These are phyloP conservation scores for Patella caerulea DNA, from an alignment of 2,888 invertebrate genomes.

Conservation along the genomic window DNA sequence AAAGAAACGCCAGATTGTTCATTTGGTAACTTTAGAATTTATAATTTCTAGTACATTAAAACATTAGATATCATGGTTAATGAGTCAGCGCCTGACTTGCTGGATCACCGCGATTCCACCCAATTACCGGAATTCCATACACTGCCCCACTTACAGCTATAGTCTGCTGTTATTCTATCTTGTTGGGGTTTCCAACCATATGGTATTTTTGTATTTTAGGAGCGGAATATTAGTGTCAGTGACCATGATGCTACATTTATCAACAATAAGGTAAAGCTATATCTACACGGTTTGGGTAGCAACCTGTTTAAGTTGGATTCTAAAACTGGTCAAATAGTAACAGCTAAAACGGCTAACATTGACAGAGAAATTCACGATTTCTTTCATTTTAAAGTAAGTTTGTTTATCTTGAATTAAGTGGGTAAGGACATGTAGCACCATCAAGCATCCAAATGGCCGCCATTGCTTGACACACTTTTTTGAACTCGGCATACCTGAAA, in stretches of 20 bases:
- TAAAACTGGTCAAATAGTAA: neutral
- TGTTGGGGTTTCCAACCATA: no score
- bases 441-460: no score
- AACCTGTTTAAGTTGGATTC: slow-evolving; percentile 17
- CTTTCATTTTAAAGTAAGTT: slow-evolving; percentile 2
- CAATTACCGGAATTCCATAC: no score
- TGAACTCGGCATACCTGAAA: no score
- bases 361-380: slow-evolving; percentile 2
- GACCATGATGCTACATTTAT: slow-evolving; percentile 20
- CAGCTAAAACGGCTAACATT: neutral
- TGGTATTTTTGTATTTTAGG: neutral
- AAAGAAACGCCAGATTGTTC: slow-evolving; percentile 26
- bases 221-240: slow-evolving; percentile 10
- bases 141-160: no score
- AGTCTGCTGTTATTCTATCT: no score
- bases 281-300: slow-evolving; percentile 22
- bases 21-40: slow-evolving; percentile 26
- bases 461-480: no score
- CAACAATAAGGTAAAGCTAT: slow-evolving; percentile 19
- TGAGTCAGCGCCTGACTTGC: no score
- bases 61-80: no score
- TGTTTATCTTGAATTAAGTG: neutral
- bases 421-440: no score
- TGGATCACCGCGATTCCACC: no score
- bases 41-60: no score